Evolutionary conservation across 2,113 vertebrate genomes (phyloP).

Genomic region (Pan paniscus): DNA sequence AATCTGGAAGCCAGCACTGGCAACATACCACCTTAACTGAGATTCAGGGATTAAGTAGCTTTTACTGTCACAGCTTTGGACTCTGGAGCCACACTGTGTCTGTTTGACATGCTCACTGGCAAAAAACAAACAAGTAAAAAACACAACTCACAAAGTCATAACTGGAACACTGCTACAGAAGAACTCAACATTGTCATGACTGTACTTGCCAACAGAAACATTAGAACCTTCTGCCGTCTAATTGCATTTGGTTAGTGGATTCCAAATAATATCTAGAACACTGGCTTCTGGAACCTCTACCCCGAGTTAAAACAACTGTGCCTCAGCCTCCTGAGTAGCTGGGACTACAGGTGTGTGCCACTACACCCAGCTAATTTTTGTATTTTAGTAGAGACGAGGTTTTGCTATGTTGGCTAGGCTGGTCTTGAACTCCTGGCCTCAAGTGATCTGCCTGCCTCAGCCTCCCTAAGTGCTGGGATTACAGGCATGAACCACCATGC

Average conservation of each 20-base stretch:
- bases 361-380: too few species aligned
- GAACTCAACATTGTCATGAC: neutral
- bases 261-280: neutral
- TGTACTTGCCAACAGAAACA: neutral
- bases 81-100: neutral
- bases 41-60: neutral
- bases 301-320: too few species aligned
- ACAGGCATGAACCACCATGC: too few species aligned
- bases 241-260: neutral
- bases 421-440: too few species aligned
- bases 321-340: too few species aligned
- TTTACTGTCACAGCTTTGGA: neutral
- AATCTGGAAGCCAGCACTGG: neutral
- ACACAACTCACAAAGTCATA: neutral
- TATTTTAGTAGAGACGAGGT: too few species aligned
- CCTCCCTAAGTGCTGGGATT: too few species aligned
- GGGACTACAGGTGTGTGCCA: too few species aligned
- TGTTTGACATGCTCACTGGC: constrained; percentile 8
- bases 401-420: too few species aligned
- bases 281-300: neutral
- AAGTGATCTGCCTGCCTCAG: too few species aligned
- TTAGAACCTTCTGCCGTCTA: neutral
- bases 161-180: neutral
- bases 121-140: neutral
- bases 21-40: neutral